These are phyloP conservation scores for Ophthalmolycus amberensis DNA, from an alignment of 2,113 vertebrate genomes.

Conservation along the genomic window DNA sequence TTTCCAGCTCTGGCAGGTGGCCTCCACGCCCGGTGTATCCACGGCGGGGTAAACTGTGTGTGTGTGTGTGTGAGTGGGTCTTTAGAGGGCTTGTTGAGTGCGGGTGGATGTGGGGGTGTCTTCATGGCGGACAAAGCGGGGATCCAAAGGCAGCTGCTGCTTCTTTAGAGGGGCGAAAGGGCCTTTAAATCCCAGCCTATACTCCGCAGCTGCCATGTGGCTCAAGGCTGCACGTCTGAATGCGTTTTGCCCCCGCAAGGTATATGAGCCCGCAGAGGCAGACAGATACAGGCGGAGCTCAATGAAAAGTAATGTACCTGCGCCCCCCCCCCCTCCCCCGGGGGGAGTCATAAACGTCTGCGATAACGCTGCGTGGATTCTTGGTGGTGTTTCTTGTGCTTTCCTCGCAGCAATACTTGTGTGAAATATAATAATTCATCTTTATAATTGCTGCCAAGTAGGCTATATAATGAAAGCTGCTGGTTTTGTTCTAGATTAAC, in stretches of 20 bases:
- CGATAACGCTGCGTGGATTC: neutral
- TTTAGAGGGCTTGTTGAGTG: constrained; percentile 86
- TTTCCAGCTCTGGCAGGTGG: constrained; percentile 82
- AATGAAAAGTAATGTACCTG: constrained; percentile 39
- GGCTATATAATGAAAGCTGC: neutral
- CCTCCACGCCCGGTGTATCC: constrained; percentile 81
- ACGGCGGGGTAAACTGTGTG: constrained; percentile 77
- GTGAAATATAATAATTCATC: neutral
- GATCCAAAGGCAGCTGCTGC: constrained; percentile 93
- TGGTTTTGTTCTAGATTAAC: neutral
- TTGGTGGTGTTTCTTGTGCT: neutral
- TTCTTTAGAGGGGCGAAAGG: constrained; percentile 86
- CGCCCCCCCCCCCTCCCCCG: neutral
- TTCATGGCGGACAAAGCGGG: constrained; percentile 86
- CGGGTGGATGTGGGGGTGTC: constrained; percentile 85
- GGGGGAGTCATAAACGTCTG: constrained; percentile 2
- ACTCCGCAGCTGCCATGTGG: constrained; percentile 88
- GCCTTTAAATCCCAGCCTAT: constrained; percentile 89
- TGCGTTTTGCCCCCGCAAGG: constrained; percentile 56
- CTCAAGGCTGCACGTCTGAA: constrained; percentile 64
- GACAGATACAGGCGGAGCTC: constrained; percentile 13
- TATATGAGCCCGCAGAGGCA: constrained; percentile 28
- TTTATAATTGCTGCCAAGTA: no score
- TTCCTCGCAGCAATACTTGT: neutral
- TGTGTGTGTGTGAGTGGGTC: constrained; percentile 70